A percentile compares a stretch with the other conserved stretches of the same genome.
Evolutionary conservation across 2,113 vertebrate species (phyloP).

Genomic region (Pipa parva): DNA sequence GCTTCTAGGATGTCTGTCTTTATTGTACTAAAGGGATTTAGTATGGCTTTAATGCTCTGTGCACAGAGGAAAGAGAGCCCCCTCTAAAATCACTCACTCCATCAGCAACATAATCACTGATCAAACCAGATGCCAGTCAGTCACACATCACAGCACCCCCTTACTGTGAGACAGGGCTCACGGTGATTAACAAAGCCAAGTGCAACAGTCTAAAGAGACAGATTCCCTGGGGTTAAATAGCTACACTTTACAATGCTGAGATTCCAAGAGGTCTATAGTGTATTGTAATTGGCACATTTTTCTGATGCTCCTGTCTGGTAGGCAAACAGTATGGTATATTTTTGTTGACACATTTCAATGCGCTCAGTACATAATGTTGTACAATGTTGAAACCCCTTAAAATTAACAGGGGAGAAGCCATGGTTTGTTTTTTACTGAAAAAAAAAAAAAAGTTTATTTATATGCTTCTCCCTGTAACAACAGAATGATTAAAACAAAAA

Average conservation of each 20-base stretch:
- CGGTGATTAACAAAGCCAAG: constrained; percentile 30
- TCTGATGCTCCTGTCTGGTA: no score
- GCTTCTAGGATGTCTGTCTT: not conserved
- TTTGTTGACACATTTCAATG: no score
- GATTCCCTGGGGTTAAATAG: constrained; percentile 23
- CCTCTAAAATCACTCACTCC: constrained; percentile 17
- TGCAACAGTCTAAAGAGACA: constrained; percentile 7
- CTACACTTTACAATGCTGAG: constrained; percentile 10
- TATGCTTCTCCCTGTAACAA: no score
- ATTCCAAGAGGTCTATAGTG: not conserved
- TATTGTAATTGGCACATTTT: not conserved
- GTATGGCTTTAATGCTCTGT: constrained; percentile 2
- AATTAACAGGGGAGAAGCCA: no score
- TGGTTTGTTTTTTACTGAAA: no score
- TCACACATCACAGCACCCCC: constrained; percentile 24
- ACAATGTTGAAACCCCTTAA: no score
- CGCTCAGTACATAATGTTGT: no score
- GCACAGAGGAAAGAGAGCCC: constrained; percentile 1
- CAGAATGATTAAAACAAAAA: no score
- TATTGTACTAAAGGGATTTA: constrained; percentile 10
- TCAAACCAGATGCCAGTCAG: constrained; percentile 27
- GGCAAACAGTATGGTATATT: no score
- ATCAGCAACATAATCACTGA: constrained; percentile 37
- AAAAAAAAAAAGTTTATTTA: no score
- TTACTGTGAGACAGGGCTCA: not conserved